These are phyloP conservation scores for Xestia sexstrigata DNA, from an alignment of 2,888 invertebrate genomes.

Conservation along the genomic window DNA sequence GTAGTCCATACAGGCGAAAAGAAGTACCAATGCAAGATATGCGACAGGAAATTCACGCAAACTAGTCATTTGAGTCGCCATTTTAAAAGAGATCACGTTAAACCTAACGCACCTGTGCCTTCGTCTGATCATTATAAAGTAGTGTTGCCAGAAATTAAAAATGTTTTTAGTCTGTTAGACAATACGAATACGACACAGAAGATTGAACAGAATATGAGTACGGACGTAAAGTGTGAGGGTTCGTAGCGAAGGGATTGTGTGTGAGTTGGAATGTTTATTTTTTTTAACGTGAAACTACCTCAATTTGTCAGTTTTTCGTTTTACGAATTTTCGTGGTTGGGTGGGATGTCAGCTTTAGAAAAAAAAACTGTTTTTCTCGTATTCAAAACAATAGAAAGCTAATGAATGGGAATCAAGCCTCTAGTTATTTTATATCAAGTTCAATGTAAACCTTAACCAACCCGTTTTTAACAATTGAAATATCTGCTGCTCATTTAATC, in stretches of 20 bases:
- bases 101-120: conserved; percentile 81
- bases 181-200: conserved; percentile 57
- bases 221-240: conserved; percentile 73
- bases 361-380: background rate
- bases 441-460: background rate
- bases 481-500: background rate
- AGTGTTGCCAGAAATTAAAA: conserved; percentile 71
- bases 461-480: background rate
- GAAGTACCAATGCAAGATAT: conserved; percentile 86
- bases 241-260: conserved; percentile 63
- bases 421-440: background rate
- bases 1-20: conserved; percentile 88
- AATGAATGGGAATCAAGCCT: background rate
- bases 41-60: conserved; percentile 86
- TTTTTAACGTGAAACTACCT: conserved; percentile 51
- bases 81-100: conserved; percentile 85
- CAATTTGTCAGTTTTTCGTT: conserved; percentile 36
- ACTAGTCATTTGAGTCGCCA: conserved; percentile 86
- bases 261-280: conserved; percentile 7
- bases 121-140: conserved; percentile 80
- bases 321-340: conserved; percentile 2
- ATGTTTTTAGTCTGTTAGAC: conserved; percentile 70
- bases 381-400: background rate
- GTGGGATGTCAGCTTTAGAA: background rate
- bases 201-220: conserved; percentile 43